These are phyloP conservation scores for Verasper variegatus DNA, from an alignment of 2,113 vertebrate genomes.

Conservation along the genomic window DNA sequence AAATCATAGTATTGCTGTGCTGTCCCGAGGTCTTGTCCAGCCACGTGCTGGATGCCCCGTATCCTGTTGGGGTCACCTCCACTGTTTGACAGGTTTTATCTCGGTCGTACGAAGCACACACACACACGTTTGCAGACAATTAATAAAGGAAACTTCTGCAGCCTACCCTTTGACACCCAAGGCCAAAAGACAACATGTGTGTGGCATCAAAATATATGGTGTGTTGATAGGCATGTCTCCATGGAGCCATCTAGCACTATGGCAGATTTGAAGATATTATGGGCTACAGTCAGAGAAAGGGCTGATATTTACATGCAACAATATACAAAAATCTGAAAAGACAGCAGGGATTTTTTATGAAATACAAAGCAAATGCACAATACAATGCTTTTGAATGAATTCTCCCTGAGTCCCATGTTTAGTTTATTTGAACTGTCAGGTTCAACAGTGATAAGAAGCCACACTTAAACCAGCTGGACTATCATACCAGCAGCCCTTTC, in stretches of 20 bases:
- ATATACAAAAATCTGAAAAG: neutral
- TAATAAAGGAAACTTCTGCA: constrained; percentile 79
- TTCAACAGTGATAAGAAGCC: constrained; percentile 66
- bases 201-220: constrained; percentile 46
- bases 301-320: neutral
- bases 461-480: constrained; percentile 61
- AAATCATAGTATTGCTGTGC: constrained; percentile 69
- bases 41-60: constrained; percentile 73
- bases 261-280: constrained; percentile 4
- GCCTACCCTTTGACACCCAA: constrained; percentile 75
- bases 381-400: neutral
- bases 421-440: constrained; percentile 56
- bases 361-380: neutral
- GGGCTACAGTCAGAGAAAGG: neutral
- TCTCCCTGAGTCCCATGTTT: constrained; percentile 30
- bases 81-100: constrained; percentile 83
- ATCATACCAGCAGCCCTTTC: constrained; percentile 62
- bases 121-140: constrained; percentile 46
- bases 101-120: constrained; percentile 44
- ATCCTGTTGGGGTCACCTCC: constrained; percentile 73
- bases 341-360: neutral
- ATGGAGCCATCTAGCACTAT: constrained; percentile 32
- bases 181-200: constrained; percentile 62
- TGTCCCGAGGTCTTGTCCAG: constrained; percentile 68
- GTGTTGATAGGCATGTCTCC: constrained; percentile 48